Evolutionary conservation across 2,113 vertebrate species (phyloP), one percentile per base, ranked within the genome.

Genomic region (Solenodon paradoxus): DNA sequence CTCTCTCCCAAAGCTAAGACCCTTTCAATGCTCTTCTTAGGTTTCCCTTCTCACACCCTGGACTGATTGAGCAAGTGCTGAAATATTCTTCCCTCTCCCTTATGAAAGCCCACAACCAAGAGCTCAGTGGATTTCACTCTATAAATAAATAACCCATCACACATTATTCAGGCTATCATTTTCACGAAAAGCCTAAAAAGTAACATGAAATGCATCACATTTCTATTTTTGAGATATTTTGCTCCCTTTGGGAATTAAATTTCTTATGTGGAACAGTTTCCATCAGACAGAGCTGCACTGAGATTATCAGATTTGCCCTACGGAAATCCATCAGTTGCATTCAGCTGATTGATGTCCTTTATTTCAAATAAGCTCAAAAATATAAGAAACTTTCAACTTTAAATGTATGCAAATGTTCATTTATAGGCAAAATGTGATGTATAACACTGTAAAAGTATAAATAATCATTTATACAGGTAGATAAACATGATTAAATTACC

Each of bases 61-160:
- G 91, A 53, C 90, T 88, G 86, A 91, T 59, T 68, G 92, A 97
- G 94, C 97, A 97, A 97, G 92, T 0, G 45, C 94, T 32, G 42
- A 78, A 95, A 74, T 74, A 93, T 92, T 64, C 51, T 61, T 96
- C 95, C 90, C 72, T 71, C 55, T 96, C 91, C 38, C 75, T 45
- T 20, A 55, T 16, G 95, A 97, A 97, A 97, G 96, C 82, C 69
- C 53, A 83, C 95, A 96, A 96, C n/a, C 45, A 93, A 90, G 71
- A 95, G 55, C 55, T 75, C 87, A 95, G 20, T 59, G 24, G 89
- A 69, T 53, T 90, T 95, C 74, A 94, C 55, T 68, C 92, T 89
- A 94, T 81, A 94, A 93, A 95, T 92, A 97, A 95, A 94, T n/a
- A 66, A 59, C 35, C 51, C 51, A 93, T 88, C 77, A 82, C 88